A percentile compares a stretch with the other conserved stretches of the same genome.
Conservation (phyloP, 2,888 invertebrate genomes). For the Synergus umbraculus region DNA sequence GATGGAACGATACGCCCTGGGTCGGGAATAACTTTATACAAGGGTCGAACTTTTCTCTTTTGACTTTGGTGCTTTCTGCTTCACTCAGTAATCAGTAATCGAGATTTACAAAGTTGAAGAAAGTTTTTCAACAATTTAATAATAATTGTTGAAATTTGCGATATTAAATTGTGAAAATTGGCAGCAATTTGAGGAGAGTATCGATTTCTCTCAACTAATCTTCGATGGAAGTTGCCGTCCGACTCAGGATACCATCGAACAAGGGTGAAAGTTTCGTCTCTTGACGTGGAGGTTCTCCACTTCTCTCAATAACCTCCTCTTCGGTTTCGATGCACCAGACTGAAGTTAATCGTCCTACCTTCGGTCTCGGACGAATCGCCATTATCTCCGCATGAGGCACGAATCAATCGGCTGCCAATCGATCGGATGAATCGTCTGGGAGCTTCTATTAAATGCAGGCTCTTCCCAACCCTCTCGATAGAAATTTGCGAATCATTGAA, state of each 20-base stretch:
- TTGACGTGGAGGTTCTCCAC: slow-evolving; percentile 36
- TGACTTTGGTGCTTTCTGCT: neutral
- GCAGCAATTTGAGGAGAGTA: neutral
- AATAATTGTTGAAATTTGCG: too few relatives aligned
- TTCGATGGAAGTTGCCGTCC: slow-evolving; percentile 19
- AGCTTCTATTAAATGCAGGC: slow-evolving; percentile 46
- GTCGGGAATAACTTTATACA: slow-evolving; percentile 20
- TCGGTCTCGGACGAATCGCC: slow-evolving; percentile 62
- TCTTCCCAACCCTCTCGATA: neutral
- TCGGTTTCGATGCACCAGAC: slow-evolving; percentile 61
- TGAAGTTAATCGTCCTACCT: slow-evolving; percentile 65
- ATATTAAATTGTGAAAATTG: neutral
- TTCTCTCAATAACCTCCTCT: slow-evolving; percentile 39
- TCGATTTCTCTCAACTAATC: slow-evolving; percentile 23
- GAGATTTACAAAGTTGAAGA: neutral
- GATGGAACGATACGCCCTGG: slow-evolving; percentile 36
- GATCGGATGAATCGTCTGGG: slow-evolving; percentile 68
- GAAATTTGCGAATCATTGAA: slow-evolving; percentile 43
- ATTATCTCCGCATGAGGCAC: slow-evolving; percentile 67
- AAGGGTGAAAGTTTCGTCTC: neutral
- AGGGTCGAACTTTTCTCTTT: slow-evolving; percentile 6
- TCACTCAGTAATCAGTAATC: neutral
- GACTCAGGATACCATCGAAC: neutral
- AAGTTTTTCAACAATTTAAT: too few relatives aligned
- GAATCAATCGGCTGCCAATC: slow-evolving; percentile 71